Conservation (phyloP, 2,888 invertebrate species). For the Pycnomerus fuliginosus region DNA sequence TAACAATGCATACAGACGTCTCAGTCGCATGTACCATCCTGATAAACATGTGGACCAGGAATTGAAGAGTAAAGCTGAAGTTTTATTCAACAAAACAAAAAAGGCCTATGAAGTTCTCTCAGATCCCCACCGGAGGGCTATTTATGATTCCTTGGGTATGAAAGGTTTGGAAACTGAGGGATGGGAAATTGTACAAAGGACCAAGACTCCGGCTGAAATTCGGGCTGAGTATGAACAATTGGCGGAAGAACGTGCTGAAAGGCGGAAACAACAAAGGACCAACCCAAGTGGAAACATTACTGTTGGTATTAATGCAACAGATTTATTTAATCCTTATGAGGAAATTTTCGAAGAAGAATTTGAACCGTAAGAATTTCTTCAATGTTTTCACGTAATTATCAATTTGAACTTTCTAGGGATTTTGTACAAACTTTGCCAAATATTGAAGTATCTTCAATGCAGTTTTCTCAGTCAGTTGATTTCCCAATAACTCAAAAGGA, state of each 20-base stretch:
- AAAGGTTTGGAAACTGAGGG: conserved; percentile 92
- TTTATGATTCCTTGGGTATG: conserved; percentile 89
- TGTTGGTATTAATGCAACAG: conserved; percentile 89
- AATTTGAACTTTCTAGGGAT: too few relatives aligned
- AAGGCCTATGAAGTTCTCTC: conserved; percentile 93
- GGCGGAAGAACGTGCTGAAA: conserved; percentile 81
- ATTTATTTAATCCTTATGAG: conserved; percentile 82
- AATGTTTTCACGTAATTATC: too few relatives aligned
- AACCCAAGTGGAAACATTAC: conserved; percentile 89
- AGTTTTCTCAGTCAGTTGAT: conserved; percentile 89
- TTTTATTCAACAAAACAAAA: conserved; percentile 89
- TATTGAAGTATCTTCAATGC: conserved; percentile 91
- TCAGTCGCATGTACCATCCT: conserved; percentile 93
- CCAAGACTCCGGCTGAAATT: conserved; percentile 93
- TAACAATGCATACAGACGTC: conserved; percentile 85
- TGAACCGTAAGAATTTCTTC: conserved; percentile 38
- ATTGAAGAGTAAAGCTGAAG: conserved; percentile 85
- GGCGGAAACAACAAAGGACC: conserved; percentile 82
- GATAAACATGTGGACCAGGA: conserved; percentile 89
- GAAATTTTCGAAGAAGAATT: conserved; percentile 58
- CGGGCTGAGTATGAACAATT: conserved; percentile 93
- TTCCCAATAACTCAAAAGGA: conserved; percentile 86
- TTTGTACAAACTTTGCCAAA: too few relatives aligned
- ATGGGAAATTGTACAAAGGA: conserved; percentile 91
- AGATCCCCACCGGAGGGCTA: conserved; percentile 91